Percentiles rank a stretch among this genome's conserved stretches.
Evolutionary conservation across 2,113 vertebrate genomes (phyloP).

Genomic region (Galemys pyrenaicus): DNA sequence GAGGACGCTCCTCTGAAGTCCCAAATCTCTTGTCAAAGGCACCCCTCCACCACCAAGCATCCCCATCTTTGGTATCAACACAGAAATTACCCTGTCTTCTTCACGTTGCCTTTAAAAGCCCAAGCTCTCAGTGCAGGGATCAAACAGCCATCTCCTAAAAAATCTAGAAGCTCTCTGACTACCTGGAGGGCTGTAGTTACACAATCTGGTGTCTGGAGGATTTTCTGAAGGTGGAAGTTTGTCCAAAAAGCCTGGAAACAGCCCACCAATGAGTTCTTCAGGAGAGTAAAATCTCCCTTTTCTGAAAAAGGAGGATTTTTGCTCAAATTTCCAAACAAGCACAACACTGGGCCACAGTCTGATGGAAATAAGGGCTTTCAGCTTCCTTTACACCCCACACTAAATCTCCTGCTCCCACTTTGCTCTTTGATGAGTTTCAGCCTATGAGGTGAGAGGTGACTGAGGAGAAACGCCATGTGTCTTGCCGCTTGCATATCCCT

Average conservation of each 20-base stretch:
- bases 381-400: background rate
- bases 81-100: background rate
- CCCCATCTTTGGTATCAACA: background rate
- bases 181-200: background rate
- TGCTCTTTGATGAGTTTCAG: background rate
- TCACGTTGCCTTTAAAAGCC: background rate
- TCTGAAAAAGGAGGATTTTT: background rate
- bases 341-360: background rate
- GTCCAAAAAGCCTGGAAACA: background rate
- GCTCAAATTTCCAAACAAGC: background rate
- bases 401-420: background rate
- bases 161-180: background rate
- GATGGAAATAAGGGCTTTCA: background rate
- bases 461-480: background rate
- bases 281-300: background rate
- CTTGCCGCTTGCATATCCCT: background rate
- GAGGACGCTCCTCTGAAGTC: background rate
- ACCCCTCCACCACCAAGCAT: too few relatives aligned
- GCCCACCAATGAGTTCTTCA: background rate
- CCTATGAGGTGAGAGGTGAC: constrained; percentile 6
- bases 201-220: background rate
- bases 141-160: background rate
- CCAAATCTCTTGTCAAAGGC: background rate
- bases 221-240: background rate
- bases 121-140: background rate